phyloP scores from a whole-genome alignment of 2,888 invertebrate species.

The Mechanitis mazaeus region DNA sequence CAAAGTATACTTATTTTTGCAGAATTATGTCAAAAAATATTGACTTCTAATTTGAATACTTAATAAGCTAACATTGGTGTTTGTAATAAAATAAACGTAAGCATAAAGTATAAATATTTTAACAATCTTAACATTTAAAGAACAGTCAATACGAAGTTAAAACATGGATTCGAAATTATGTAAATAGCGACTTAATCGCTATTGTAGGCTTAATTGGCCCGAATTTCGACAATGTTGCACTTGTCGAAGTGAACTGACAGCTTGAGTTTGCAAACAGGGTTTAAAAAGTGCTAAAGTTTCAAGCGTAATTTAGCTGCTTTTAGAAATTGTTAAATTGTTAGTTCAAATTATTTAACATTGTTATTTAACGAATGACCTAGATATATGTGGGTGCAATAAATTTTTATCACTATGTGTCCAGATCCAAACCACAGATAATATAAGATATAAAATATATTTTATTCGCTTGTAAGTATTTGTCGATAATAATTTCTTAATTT shows the following conservation, averaged over 20 bases:
- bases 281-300: slow-evolving; percentile 28
- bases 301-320: slow-evolving; percentile 28
- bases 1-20: too few species aligned
- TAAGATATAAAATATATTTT: slow-evolving; percentile 8
- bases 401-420: slow-evolving; percentile 27
- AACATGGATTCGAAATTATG: slow-evolving; percentile 18
- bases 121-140: slow-evolving; percentile 6
- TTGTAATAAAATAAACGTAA: not conserved
- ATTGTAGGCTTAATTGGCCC: slow-evolving; percentile 26
- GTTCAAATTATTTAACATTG: slow-evolving; percentile 27
- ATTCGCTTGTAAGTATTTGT: slow-evolving; percentile 11
- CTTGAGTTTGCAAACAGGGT: slow-evolving; percentile 29
- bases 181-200: slow-evolving; percentile 19
- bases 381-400: slow-evolving; percentile 26
- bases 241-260: slow-evolving; percentile 29
- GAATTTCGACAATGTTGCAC: slow-evolving; percentile 27
- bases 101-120: not conserved
- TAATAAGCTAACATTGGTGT: too few species aligned
- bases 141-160: slow-evolving; percentile 17
- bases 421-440: slow-evolving; percentile 21
- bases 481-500: not conserved
- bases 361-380: slow-evolving; percentile 26
- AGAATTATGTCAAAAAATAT: too few species aligned
- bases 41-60: too few species aligned
- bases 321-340: slow-evolving; percentile 29